These are phyloP conservation scores for Anastatus disparis DNA, from an alignment of 1,140 invertebrate species.

Conservation along the genomic window DNA sequence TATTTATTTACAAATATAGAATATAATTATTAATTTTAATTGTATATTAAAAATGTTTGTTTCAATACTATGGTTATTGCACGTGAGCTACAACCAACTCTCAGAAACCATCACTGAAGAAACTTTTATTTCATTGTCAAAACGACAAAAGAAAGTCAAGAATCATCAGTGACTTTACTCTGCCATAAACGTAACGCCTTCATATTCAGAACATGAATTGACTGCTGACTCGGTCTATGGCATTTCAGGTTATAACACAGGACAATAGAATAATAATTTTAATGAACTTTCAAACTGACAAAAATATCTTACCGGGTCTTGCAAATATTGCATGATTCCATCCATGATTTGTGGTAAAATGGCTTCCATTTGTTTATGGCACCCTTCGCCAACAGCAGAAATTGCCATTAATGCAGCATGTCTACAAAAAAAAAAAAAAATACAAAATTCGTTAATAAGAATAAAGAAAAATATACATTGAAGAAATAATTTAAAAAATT, in stretches of 20 bases:
- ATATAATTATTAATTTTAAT: neutral
- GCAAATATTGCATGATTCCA: constrained; percentile 87
- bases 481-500: neutral
- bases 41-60: constrained; percentile 50
- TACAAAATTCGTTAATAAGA: too few relatives aligned
- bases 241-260: constrained; percentile 9
- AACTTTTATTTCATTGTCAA: constrained; percentile 48
- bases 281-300: too few relatives aligned
- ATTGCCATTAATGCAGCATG: constrained; percentile 98
- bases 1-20: neutral
- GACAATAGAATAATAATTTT: too few relatives aligned
- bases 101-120: constrained; percentile 52
- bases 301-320: constrained; percentile 81
- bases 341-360: constrained; percentile 91
- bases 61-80: constrained; percentile 54
- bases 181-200: constrained; percentile 57
- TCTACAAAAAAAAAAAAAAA: constrained; percentile 60
- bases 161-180: constrained; percentile 47
- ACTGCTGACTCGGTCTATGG: constrained; percentile 56
- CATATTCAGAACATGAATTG: constrained; percentile 43
- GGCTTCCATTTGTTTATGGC: constrained; percentile 96
- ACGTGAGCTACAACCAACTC: constrained; percentile 48
- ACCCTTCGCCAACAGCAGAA: constrained; percentile 97
- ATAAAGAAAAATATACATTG: too few relatives aligned
- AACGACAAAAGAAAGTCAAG: constrained; percentile 50